These are phyloP conservation scores for Ruditapes philippinarum DNA, from an alignment of 1,140 invertebrate genomes.

Conservation along the genomic window DNA sequence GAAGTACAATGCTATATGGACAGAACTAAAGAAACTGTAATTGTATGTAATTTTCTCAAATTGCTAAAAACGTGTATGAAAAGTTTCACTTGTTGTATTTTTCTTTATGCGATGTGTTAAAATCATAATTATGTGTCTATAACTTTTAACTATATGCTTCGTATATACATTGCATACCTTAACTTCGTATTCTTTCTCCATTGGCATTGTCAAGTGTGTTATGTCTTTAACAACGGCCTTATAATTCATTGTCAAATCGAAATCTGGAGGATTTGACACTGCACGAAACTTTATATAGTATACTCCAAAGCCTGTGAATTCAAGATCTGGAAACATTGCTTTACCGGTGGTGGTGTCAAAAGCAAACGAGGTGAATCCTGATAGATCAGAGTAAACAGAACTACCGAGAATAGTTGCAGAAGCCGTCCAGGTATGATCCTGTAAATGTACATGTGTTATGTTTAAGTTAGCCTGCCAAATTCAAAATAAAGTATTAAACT, in stretches of 20 bases:
- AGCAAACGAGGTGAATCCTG: not conserved
- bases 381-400: constrained; percentile 27
- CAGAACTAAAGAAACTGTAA: no score
- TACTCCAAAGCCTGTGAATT: constrained; percentile 75
- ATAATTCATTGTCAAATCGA: constrained; percentile 61
- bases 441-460: no score
- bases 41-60: no score
- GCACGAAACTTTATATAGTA: constrained; percentile 71
- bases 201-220: constrained; percentile 72
- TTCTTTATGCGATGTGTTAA: no score
- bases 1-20: no score
- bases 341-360: constrained; percentile 45
- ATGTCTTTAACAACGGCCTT: constrained; percentile 73
- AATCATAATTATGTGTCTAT: no score
- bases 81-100: no score
- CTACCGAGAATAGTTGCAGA: not conserved
- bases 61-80: no score
- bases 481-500: no score
- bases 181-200: constrained; percentile 70
- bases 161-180: not conserved
- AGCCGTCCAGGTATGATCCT: constrained; percentile 50
- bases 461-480: no score
- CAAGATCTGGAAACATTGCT: constrained; percentile 70
- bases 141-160: no score
- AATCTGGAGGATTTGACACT: constrained; percentile 16